phyloP scores from a whole-genome alignment of 2,888 invertebrate species.

The Nymphalis polychloros region DNA sequence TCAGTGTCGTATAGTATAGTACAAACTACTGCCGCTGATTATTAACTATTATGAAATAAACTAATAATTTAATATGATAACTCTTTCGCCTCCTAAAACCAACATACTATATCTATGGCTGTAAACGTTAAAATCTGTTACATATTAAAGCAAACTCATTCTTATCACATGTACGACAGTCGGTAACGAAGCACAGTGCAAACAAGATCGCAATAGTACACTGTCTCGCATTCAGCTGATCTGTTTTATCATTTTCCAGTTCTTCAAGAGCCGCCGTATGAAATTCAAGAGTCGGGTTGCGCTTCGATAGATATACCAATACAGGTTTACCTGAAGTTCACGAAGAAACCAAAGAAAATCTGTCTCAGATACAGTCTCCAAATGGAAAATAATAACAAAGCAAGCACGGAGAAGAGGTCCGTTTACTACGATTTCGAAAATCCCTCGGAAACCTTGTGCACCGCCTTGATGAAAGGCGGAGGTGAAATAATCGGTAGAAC shows the following conservation, averaged over 20 bases:
- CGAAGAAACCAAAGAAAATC: conserved; percentile 70
- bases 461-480: conserved; percentile 69
- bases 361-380: conserved; percentile 69
- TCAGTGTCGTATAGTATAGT: neutral
- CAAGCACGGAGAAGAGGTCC: conserved; percentile 65
- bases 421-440: conserved; percentile 73
- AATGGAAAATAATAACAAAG: conserved; percentile 67
- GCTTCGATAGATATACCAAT: conserved; percentile 75
- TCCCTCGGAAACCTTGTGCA: conserved; percentile 65
- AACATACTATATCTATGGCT: conserved; percentile 6
- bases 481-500: conserved; percentile 66
- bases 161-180: conserved; percentile 61
- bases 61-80: neutral
- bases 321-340: conserved; percentile 74
- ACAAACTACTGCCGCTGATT: no score
- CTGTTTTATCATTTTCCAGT: conserved; percentile 51
- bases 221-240: conserved; percentile 32
- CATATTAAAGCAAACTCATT: conserved; percentile 51
- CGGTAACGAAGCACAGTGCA: conserved; percentile 41
- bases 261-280: conserved; percentile 77
- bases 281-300: conserved; percentile 76
- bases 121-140: conserved; percentile 31
- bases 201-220: conserved; percentile 48
- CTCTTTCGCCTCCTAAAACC: neutral
- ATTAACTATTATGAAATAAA: neutral